phyloP scores from a whole-genome alignment of 35 echinoderm and acorn worm species.

The Heliocidaris tuberculata region DNA sequence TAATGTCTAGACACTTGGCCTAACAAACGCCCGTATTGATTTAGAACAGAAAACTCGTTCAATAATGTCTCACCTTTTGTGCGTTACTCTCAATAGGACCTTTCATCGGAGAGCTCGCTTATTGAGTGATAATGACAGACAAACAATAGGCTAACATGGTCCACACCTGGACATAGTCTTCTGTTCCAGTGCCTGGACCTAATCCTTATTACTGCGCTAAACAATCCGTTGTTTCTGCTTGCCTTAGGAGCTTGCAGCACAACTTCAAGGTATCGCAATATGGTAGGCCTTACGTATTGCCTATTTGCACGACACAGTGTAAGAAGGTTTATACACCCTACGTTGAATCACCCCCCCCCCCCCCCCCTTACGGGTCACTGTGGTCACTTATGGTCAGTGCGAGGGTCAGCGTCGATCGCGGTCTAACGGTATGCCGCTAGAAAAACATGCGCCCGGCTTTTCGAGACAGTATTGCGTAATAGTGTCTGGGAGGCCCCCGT shows the following conservation, averaged over 20 bases:
- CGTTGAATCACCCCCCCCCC: neutral
- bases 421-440: neutral
- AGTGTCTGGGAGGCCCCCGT: neutral
- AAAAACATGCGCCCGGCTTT: conserved; percentile 9
- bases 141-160: neutral
- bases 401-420: neutral
- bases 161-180: too few relatives aligned
- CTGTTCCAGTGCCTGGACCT: neutral
- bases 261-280: too few relatives aligned
- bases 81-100: neutral
- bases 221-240: too few relatives aligned
- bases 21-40: neutral
- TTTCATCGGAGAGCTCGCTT: neutral
- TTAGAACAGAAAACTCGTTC: neutral
- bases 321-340: neutral
- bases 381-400: neutral
- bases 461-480: neutral
- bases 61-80: neutral
- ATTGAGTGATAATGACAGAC: neutral
- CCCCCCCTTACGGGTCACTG: neutral
- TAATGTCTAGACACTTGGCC: neutral
- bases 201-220: neutral
- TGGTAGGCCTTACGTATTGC: too few relatives aligned
- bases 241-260: too few relatives aligned
- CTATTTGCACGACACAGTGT: too few relatives aligned